phyloP scores from a whole-genome alignment of 2,113 vertebrate genomes.

The Rousettus leschenaultii region DNA sequence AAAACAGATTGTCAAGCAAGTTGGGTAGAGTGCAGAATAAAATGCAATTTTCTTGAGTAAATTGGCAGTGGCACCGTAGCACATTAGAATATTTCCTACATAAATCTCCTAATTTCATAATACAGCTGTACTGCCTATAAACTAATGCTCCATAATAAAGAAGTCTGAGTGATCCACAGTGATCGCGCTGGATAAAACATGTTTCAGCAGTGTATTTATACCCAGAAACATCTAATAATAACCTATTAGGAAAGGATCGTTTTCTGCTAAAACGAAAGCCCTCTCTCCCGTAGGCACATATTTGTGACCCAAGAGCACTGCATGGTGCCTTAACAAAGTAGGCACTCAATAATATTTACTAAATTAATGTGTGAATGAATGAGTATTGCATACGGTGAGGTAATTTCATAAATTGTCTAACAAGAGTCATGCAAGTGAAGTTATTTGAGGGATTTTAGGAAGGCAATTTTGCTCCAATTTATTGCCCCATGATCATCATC shows the following conservation, averaged over 20 bases:
- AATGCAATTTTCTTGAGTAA: slow-evolving; percentile 33
- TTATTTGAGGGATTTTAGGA: slow-evolving; percentile 14
- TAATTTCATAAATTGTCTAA: background rate
- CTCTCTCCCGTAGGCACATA: background rate
- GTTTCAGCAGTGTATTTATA: slow-evolving; percentile 8
- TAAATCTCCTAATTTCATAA: background rate
- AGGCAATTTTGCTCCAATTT: background rate
- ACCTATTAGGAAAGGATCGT: background rate
- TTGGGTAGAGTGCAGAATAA: background rate
- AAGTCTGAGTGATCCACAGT: background rate
- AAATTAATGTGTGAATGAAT: background rate
- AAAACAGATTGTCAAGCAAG: background rate
- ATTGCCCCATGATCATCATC: background rate
- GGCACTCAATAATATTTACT: background rate
- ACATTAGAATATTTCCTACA: background rate
- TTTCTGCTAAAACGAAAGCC: background rate
- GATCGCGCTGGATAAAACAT: background rate
- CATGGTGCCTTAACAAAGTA: background rate
- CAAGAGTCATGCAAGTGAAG: background rate
- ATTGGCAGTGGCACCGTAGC: background rate
- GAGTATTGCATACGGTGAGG: background rate
- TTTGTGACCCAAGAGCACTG: background rate
- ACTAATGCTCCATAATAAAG: background rate
- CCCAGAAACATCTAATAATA: slow-evolving; percentile 6
- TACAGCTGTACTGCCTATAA: background rate